These are phyloP conservation scores for Podarcis raffonei DNA, from an alignment of 2,113 vertebrate genomes.

Conservation along the genomic window DNA sequence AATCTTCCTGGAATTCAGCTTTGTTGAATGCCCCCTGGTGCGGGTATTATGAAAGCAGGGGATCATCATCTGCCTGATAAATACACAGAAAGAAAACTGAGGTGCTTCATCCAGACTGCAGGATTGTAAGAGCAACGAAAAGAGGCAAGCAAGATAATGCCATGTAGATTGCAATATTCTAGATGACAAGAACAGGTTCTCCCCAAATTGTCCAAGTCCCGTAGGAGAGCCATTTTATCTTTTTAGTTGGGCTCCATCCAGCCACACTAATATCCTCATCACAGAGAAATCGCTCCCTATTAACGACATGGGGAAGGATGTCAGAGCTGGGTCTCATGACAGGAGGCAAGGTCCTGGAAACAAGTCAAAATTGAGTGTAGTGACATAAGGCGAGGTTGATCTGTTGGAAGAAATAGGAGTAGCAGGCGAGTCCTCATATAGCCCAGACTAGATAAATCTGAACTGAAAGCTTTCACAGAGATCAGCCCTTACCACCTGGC, in stretches of 20 bases:
- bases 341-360: too few relatives aligned
- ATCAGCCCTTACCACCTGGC: neutral
- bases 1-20: too few relatives aligned
- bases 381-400: neutral
- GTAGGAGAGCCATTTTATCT: neutral
- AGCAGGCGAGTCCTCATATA: neutral
- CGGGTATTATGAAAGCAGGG: too few relatives aligned
- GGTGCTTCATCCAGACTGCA: neutral
- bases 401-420: neutral
- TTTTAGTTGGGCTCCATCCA: neutral
- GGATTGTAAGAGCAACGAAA: neutral
- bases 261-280: neutral
- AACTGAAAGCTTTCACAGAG: neutral
- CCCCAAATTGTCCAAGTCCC: neutral
- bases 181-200: neutral
- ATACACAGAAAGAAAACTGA: neutral
- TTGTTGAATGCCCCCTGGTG: too few relatives aligned
- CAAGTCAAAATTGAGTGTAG: neutral
- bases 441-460: neutral
- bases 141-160: neutral
- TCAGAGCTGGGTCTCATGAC: neutral
- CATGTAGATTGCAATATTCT: neutral
- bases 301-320: neutral
- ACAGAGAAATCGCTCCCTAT: neutral
- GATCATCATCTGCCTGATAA: neutral